Base-by-base conservation (phyloP, 2,113 vertebrate species). In the Mormoops blainvillei region DNA sequence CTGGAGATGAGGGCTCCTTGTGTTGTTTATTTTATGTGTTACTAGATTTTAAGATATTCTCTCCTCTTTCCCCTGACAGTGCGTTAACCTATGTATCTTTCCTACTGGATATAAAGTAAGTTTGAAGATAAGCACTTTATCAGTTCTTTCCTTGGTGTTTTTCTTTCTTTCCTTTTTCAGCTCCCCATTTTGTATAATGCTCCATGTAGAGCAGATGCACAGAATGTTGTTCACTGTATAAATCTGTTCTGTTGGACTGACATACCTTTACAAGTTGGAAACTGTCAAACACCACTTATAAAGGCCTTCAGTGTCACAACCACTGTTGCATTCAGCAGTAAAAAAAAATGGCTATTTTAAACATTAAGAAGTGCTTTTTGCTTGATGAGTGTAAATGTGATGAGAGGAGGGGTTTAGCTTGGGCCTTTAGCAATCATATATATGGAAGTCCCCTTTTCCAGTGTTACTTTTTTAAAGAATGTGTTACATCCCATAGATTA, bases 361-460 rank as follows among this genome's bases (percentile, higher is more conserved):
- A 91, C 84, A 80, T 71, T 48, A 87, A 24, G 80, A 19, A 70
- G 0, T 83, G 7, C 26, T 97, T 96, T 52, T 97, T 94, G 28
- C 50, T 93, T 91, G 91, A 70, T 92, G 96, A 95, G 31, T n/a
- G 13, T 67, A 38, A 91, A 70, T 52, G 85, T 73, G 70, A 76
- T 76, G 76, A 90, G 71, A 43, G n/a, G 88, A 98, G 96, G 89
- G n/a, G 2, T 70, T 98, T 85, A 84, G 80, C 70, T 83, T 97
- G 92, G 70, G 8, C 18, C 54, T 52, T 92, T 92, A 83, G 31
- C 76, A 94, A 95, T 50, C 70, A 50, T 95, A 96, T 74, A 31
- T 41, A 9, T 41, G 65, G 94, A 97, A 97, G 96, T 43, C 7
- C 6, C 94, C 7, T 54, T 87, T 97, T 96, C 36, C 76, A 61